Conservation (phyloP, 2,113 vertebrate genomes). For the Protomyctophum bolini region DNA sequence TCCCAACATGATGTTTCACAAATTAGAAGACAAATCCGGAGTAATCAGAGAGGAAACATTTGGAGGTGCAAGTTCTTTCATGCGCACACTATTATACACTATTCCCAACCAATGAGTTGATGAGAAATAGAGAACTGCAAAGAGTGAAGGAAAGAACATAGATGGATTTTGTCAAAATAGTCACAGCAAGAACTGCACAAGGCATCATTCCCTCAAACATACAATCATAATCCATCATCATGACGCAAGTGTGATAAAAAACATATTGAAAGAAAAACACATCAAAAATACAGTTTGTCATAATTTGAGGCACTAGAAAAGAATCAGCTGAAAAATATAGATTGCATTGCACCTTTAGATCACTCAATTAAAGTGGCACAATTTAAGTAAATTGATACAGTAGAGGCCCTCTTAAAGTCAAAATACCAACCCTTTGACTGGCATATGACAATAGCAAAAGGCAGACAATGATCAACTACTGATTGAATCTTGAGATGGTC, state of each 20-base stretch:
- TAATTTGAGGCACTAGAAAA: constrained; percentile 69
- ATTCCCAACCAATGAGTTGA: constrained; percentile 23
- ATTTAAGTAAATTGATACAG: constrained; percentile 61
- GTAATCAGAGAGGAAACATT: constrained; percentile 4
- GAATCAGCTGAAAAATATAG: constrained; percentile 60
- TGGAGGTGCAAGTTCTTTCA: constrained; percentile 15
- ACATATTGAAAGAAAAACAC: constrained; percentile 36
- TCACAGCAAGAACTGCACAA: constrained; percentile 36
- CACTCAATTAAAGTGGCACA: constrained; percentile 73
- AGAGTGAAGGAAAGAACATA: constrained; percentile 8
- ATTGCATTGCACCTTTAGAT: constrained; percentile 69
- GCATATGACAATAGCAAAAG: constrained; percentile 46
- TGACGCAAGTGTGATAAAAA: constrained; percentile 47
- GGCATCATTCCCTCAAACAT: constrained; percentile 47
- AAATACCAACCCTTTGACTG: constrained; percentile 41
- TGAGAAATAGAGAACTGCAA: constrained; percentile 34
- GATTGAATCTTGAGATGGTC: constrained; percentile 30
- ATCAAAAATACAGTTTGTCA: constrained; percentile 47
- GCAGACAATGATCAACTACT: constrained; percentile 45
- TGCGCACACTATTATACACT: constrained; percentile 25
- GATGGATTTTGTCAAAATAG: constrained; percentile 43
- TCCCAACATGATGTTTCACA: constrained; percentile 9
- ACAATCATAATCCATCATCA: constrained; percentile 57
- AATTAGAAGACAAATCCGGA: constrained; percentile 26
- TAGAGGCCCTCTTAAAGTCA: constrained; percentile 39